A percentile compares a stretch with the other conserved stretches of the same genome.
phyloP scores from a whole-genome alignment of 2,888 invertebrate species.

The Nomada fabriciana region DNA sequence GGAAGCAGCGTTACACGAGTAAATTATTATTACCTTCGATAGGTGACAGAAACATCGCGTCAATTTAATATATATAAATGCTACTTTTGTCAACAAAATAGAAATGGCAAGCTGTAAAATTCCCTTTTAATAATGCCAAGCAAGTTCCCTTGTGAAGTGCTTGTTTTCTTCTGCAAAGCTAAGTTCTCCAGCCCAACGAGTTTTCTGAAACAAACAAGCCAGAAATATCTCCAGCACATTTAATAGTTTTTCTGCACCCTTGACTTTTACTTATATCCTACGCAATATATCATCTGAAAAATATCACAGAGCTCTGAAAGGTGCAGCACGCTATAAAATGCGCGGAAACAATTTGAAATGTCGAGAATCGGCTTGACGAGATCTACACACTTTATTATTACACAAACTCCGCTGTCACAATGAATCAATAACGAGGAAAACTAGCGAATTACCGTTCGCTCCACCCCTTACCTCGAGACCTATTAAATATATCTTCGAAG shows the following conservation, averaged over 20 bases:
- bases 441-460: constrained; percentile 5
- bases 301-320: background rate
- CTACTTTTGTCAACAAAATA: too few relatives aligned
- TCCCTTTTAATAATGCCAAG: too few relatives aligned
- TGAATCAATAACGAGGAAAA: constrained; percentile 35
- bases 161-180: too few relatives aligned
- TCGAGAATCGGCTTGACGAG: background rate
- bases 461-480: constrained; percentile 1
- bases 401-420: constrained; percentile 22
- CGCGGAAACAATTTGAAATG: constrained; percentile 26
- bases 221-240: background rate
- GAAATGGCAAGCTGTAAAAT: too few relatives aligned
- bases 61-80: too few relatives aligned
- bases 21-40: too few relatives aligned
- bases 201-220: background rate
- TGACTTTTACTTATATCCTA: background rate
- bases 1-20: too few relatives aligned
- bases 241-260: background rate
- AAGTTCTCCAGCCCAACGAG: too few relatives aligned
- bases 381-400: constrained; percentile 16
- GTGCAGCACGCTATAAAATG: constrained; percentile 1
- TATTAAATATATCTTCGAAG: constrained; percentile 23
- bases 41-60: too few relatives aligned
- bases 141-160: too few relatives aligned
- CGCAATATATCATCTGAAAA: background rate